Percentiles rank a stretch among this genome's conserved stretches.
These are phyloP conservation scores for Solea solea DNA, from an alignment of 2,113 vertebrate species.

Conservation along the genomic window DNA sequence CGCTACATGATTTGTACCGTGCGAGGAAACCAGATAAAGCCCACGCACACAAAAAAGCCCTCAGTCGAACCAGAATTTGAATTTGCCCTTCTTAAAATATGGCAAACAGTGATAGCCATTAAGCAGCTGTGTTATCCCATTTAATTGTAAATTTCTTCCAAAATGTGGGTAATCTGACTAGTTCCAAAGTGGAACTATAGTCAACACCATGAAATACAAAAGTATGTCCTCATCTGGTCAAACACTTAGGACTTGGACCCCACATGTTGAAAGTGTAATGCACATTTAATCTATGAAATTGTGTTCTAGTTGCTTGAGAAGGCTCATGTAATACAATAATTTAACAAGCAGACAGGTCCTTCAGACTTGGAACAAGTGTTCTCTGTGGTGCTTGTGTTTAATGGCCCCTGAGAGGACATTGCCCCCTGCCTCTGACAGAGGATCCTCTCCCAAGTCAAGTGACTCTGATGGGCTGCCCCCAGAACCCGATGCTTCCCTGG, in stretches of 20 bases:
- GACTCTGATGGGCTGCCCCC: slow-evolving; percentile 72
- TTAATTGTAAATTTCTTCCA: background rate
- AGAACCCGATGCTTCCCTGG: slow-evolving; percentile 57
- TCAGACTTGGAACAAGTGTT: slow-evolving; percentile 53
- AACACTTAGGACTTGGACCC: background rate
- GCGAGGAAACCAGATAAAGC: too few species aligned
- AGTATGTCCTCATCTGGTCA: background rate
- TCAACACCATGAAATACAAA: background rate
- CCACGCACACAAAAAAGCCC: too few species aligned
- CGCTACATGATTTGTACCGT: too few species aligned
- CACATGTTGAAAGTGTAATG: background rate
- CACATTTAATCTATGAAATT: slow-evolving; percentile 30
- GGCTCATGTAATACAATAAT: slow-evolving; percentile 51
- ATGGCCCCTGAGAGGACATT: slow-evolving; percentile 63
- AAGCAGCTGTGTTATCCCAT: too few species aligned
- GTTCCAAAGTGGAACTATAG: background rate
- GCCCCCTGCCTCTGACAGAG: slow-evolving; percentile 59
- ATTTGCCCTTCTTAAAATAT: too few species aligned
- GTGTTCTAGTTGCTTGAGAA: slow-evolving; percentile 52
- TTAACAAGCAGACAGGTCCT: slow-evolving; percentile 52
- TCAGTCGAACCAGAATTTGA: too few species aligned
- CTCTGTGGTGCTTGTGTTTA: slow-evolving; percentile 69
- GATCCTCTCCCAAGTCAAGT: slow-evolving; percentile 74
- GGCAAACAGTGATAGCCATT: too few species aligned
- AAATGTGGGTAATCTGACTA: background rate